phyloP scores from a whole-genome alignment of 1,140 invertebrate genomes.

The Periplaneta americana region DNA sequence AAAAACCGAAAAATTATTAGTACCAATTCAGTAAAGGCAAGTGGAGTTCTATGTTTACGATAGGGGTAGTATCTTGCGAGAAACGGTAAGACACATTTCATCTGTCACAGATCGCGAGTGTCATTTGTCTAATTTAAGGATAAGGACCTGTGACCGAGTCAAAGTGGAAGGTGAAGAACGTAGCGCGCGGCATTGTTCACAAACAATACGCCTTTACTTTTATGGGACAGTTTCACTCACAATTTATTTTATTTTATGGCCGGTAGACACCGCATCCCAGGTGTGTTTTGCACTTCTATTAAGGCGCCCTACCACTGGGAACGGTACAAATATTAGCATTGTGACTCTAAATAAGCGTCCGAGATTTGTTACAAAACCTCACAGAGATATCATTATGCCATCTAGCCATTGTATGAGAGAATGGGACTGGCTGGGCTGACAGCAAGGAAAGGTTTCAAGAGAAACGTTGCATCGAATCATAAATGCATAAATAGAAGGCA shows the following conservation, averaged over 20 bases:
- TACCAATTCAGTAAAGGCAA: too few species aligned
- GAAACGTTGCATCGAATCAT: background rate
- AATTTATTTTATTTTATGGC: background rate
- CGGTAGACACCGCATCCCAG: too few species aligned
- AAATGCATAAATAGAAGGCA: background rate
- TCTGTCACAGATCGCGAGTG: background rate
- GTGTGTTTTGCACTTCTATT: background rate
- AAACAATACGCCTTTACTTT: background rate
- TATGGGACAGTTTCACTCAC: background rate
- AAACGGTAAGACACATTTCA: background rate
- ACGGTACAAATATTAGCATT: background rate
- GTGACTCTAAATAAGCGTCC: too few species aligned
- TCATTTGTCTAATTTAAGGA: background rate
- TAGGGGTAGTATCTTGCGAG: background rate
- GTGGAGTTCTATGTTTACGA: background rate
- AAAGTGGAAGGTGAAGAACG: background rate
- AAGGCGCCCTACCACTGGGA: background rate
- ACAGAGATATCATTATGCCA: background rate
- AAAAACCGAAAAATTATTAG: too few species aligned
- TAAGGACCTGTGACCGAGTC: background rate
- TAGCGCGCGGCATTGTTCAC: background rate
- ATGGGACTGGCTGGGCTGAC: background rate
- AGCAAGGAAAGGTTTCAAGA: background rate
- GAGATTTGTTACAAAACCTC: background rate
- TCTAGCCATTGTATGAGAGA: background rate